phyloP scores from a whole-genome alignment of 2,888 invertebrate genomes.

The Bombylius major region DNA sequence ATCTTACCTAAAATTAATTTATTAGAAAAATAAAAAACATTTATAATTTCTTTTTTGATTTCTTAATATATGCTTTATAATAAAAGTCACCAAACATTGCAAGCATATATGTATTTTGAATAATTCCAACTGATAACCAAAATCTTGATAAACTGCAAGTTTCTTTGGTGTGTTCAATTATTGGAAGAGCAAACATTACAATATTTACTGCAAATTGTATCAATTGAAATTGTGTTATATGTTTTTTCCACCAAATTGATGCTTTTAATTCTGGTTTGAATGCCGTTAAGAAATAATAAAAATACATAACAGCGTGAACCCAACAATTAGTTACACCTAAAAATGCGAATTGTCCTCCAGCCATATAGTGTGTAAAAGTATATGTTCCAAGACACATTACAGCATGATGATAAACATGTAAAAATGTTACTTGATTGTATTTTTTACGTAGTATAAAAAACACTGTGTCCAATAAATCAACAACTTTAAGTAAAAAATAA shows the following conservation, averaged over 20 bases:
- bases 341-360: conserved; percentile 52
- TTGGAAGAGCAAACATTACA: conserved; percentile 42
- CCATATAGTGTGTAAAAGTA: conserved; percentile 43
- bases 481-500: conserved; percentile 46
- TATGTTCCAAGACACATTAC: conserved; percentile 55
- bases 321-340: conserved; percentile 57
- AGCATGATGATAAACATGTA: conserved; percentile 59
- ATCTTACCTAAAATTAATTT: too few species aligned
- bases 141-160: conserved; percentile 48
- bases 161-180: conserved; percentile 31
- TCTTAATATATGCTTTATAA: conserved; percentile 44
- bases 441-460: conserved; percentile 61
- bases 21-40: too few species aligned
- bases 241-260: conserved; percentile 71
- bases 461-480: conserved; percentile 53
- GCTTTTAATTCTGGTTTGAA: conserved; percentile 54
- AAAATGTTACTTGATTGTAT: conserved; percentile 50
- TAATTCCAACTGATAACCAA: conserved; percentile 42
- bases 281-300: conserved; percentile 65
- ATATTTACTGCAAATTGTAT: conserved; percentile 53
- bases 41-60: conserved; percentile 11
- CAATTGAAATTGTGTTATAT: conserved; percentile 74
- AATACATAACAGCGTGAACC: conserved; percentile 73
- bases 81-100: conserved; percentile 56
- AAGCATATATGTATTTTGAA: conserved; percentile 54